A percentile compares a stretch with the other conserved stretches of the same genome.
phyloP scores from a whole-genome alignment of 2,797 vertebrate genomes.

The Adrianichthys oophorus region DNA sequence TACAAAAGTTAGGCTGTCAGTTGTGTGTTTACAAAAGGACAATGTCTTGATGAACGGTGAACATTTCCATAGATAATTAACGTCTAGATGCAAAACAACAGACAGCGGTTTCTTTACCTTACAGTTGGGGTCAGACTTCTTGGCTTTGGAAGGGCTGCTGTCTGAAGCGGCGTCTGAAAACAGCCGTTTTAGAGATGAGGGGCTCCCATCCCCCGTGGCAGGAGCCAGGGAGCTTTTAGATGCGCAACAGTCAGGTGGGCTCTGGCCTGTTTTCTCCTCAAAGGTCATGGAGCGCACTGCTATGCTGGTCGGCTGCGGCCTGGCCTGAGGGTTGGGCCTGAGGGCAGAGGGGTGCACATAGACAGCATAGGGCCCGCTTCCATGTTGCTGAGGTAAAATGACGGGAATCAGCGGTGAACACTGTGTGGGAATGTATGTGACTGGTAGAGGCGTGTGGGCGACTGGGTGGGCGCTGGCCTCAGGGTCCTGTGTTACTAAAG shows the following conservation, averaged over 20 bases:
- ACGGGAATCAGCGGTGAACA: constrained; percentile 81
- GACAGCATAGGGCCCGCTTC: constrained; percentile 80
- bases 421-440: constrained; percentile 67
- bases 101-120: constrained; percentile 55
- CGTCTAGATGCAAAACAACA: too few species aligned
- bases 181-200: constrained; percentile 76
- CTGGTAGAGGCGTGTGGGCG: constrained; percentile 43
- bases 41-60: too few species aligned
- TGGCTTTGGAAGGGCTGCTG: constrained; percentile 71
- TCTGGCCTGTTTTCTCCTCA: constrained; percentile 66
- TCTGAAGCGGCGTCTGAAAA: constrained; percentile 38
- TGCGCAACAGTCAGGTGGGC: constrained; percentile 18
- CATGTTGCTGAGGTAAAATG: constrained; percentile 80
- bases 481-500: constrained; percentile 47
- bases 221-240: background rate
- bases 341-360: constrained; percentile 83
- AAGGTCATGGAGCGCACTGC: constrained; percentile 82
- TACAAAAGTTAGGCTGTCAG: constrained; percentile 18
- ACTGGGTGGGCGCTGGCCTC: constrained; percentile 37
- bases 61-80: too few species aligned
- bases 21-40: too few species aligned
- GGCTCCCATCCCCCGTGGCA: constrained; percentile 35
- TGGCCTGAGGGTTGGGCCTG: constrained; percentile 60
- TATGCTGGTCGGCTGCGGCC: constrained; percentile 80
- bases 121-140: constrained; percentile 41